A percentile compares a stretch with the other conserved stretches of the same genome.
These are phyloP conservation scores for Agriopis leucophaearia DNA, from an alignment of 2,888 invertebrate genomes.

Conservation along the genomic window DNA sequence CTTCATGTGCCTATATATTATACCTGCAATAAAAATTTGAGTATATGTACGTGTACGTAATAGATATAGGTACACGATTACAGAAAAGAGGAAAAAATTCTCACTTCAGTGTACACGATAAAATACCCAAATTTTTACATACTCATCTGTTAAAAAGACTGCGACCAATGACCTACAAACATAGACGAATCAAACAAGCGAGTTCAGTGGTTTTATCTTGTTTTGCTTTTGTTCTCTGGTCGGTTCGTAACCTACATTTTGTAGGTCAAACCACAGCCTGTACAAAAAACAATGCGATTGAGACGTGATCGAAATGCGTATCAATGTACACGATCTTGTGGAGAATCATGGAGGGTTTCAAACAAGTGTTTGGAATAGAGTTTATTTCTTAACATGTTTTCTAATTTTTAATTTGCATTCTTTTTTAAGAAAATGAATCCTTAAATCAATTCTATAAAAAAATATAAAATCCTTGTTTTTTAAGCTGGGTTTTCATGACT, in stretches of 20 bases:
- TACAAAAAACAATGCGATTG: conserved; percentile 25
- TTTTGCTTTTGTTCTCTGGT: conserved; percentile 12
- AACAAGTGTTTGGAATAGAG: background rate
- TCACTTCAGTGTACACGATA: too few species aligned
- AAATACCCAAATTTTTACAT: too few species aligned
- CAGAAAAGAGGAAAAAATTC: too few species aligned
- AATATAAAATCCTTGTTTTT: too few species aligned
- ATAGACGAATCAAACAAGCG: background rate
- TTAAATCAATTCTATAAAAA: too few species aligned
- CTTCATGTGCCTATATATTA: too few species aligned
- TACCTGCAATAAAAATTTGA: too few species aligned
- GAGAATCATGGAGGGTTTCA: conserved; percentile 3
- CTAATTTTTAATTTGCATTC: too few species aligned
- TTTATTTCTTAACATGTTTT: background rate
- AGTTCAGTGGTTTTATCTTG: conserved; percentile 1
- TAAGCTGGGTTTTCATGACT: too few species aligned
- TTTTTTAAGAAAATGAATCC: too few species aligned
- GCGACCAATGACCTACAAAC: conserved; percentile 4
- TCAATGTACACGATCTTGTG: background rate
- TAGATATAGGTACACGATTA: too few species aligned
- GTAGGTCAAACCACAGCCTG: conserved; percentile 40
- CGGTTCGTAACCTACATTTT: conserved; percentile 9
- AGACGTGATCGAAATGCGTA: conserved; percentile 32
- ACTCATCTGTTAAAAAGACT: background rate
- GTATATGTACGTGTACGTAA: too few species aligned